Base-by-base conservation (phyloP, 2,888 invertebrate genomes). In the Heliconius ismenius region DNA sequence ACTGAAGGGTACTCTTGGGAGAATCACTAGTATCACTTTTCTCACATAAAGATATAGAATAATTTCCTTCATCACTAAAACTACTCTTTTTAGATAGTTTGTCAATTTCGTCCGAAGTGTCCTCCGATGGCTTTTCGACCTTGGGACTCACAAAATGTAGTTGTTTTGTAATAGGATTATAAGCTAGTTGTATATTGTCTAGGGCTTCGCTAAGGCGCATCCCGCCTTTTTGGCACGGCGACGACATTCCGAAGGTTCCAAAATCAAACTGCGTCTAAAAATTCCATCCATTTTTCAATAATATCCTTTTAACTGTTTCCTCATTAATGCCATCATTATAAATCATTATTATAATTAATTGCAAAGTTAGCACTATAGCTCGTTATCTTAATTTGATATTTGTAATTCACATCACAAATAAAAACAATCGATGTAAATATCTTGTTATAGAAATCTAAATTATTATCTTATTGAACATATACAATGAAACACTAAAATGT, bases 121-220 rank as follows among this genome's bases (percentile, higher is more conserved):
- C 90, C 65, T 88, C 89, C 10, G 84, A 77, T 18, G 86, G 84
- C 83, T 92, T 93, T 76, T 90, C 91, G 4, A 89, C 86, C 84
- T 91, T 92, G 2, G 93, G 92, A 81, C 92, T 94, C 79, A 96
- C 94, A 72, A 96, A 95, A 89, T 96, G 96, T 80, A 96, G 89
- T 83, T 96, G 96, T 86, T 96, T 97, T 36, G 96, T 97, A 70
- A 96, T 94, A 21, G 97, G 97, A 87, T 96, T 96, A 89, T 97
- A 97, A 4, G 96, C 96, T 80, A 97, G 90, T 81, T 96, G 96
- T 93, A 97, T 96, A 87, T 95, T 96, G 86, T 96, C 96, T 83
- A 97, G 90, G 74, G 96, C 96, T 89, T 96, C 96, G 86, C 96
- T 96, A 79, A 97, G 92, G 79, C 95, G 95, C 88, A 95, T 92